A percentile compares a stretch with the other conserved stretches of the same genome.
Conservation (phyloP, 2,113 vertebrate species). For the Rhynchomys soricoides region DNA sequence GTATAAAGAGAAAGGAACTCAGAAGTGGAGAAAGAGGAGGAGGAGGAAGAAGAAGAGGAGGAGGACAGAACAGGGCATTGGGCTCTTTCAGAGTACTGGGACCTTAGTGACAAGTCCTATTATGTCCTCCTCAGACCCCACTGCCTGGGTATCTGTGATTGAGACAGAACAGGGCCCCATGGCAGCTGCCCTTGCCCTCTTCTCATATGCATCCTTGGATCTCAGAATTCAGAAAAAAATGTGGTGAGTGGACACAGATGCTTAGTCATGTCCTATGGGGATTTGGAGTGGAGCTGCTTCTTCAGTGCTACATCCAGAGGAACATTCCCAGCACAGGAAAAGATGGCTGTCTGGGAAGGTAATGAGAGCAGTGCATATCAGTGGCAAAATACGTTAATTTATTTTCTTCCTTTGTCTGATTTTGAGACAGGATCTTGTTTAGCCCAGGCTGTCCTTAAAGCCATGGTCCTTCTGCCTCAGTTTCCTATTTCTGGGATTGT, state of each 20-base stretch:
- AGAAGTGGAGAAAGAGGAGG: not conserved
- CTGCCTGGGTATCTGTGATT: not conserved
- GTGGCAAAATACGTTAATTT: not conserved
- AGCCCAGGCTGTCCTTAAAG: not conserved
- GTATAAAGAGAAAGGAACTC: not conserved
- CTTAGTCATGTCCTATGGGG: not conserved
- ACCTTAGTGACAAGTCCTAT: not conserved
- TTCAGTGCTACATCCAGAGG: not conserved
- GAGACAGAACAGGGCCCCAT: rapidly evolving
- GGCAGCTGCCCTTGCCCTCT: not conserved
- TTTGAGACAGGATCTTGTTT: not conserved
- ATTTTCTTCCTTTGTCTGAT: not conserved
- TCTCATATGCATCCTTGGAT: not conserved
- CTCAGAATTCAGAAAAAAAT: not conserved
- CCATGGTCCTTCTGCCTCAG: not conserved
- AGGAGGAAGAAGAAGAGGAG: too few species aligned
- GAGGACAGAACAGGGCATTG: not conserved
- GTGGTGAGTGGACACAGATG: not conserved
- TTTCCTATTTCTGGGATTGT: not conserved
- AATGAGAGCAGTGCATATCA: not conserved
- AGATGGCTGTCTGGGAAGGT: too few species aligned
- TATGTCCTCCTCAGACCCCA: not conserved
- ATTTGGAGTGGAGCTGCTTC: not conserved
- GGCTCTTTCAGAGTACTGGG: not conserved
- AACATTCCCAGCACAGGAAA: not conserved